Evolutionary conservation across 2,797 vertebrate species (phyloP), one percentile per base, ranked within the genome.

Genomic region (Spinus pinus): DNA sequence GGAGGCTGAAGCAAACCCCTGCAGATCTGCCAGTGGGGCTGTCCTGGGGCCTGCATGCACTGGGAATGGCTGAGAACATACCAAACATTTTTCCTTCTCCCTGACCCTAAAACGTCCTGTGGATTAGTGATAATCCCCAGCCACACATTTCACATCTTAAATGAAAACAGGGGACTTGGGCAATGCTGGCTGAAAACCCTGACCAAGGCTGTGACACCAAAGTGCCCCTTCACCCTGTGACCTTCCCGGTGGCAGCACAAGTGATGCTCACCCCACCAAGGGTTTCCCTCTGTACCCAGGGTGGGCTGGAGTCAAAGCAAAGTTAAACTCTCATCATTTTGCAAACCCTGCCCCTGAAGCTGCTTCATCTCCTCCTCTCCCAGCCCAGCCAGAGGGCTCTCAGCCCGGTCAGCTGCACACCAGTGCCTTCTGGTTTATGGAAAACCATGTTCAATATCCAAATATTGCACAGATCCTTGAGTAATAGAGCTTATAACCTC

Each of bases 191-290:
- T 41, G 15, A 65, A 22, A 39, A 21, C 7, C 5, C 10, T 19
- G 62, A 9, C 28, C 22, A 12, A 2, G 4, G 7, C 1, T 6
- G 31, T 20, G 66, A 37, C 12, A 27, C 28, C 51, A 0, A 23
- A 21, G 51, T 8, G 50, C 27, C 46, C 39, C 5, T 6, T 53
- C 51, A 51, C 56, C 64, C 71, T 0, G 7, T 23, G 51, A 70
- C 62, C 14, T 11, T 0, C 1, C 31, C 2, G 2, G 37, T 37
- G 12, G 0, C 61, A 90, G 41, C 62, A 61, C 4, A 2, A 75
- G 46, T 0, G 39, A 58, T 4, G 7, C 5, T 2, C 50, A 28
- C 24, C 10, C 41, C 9, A 2, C 0, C 1, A 1, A 58, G 35
- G 64, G 24, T 6, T 44, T 58, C 37, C 31, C 61, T 44, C 21